Percentiles rank a stretch among this genome's conserved stretches.
These are phyloP conservation scores for Oxycera nigricornis DNA, from an alignment of 2,888 invertebrate genomes.

Conservation along the genomic window DNA sequence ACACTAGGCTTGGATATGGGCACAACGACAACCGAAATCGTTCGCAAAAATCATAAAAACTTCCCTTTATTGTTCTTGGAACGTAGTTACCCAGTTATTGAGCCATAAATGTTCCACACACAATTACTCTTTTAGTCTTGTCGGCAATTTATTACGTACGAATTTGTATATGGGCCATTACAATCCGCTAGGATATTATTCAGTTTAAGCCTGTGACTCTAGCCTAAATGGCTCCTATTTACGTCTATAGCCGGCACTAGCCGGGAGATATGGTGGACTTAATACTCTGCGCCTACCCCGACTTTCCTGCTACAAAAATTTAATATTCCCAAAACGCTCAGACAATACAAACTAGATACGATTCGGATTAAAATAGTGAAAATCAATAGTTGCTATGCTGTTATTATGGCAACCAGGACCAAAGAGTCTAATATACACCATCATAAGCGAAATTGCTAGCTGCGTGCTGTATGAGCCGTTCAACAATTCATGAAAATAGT, in stretches of 20 bases:
- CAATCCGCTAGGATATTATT: not conserved
- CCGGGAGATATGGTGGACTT: too few species aligned
- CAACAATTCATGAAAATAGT: too few species aligned
- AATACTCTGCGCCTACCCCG: too few species aligned
- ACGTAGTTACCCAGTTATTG: constrained; percentile 29
- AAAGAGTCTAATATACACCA: too few species aligned
- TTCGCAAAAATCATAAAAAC: constrained; percentile 9
- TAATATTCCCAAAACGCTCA: not conserved
- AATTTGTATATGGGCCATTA: constrained; percentile 7
- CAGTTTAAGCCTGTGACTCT: not conserved
- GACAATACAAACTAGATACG: constrained; percentile 6
- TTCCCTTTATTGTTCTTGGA: constrained; percentile 14
- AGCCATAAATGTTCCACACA: constrained; percentile 27
- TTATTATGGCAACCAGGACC: not conserved
- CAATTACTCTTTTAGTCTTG: constrained; percentile 22
- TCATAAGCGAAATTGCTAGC: too few species aligned
- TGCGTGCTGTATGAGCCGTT: too few species aligned
- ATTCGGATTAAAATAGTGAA: constrained; percentile 28
- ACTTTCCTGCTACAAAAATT: not conserved
- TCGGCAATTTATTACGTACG: constrained; percentile 23
- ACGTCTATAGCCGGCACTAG: too few species aligned
- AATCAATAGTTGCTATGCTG: constrained; percentile 20
- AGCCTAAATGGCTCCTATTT: too few species aligned
- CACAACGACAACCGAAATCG: not conserved
- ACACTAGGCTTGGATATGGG: not conserved